A percentile compares a stretch with the other conserved stretches of the same genome.
Conservation (phyloP, 1,140 invertebrate species). For the Bicyclus anynana region DNA sequence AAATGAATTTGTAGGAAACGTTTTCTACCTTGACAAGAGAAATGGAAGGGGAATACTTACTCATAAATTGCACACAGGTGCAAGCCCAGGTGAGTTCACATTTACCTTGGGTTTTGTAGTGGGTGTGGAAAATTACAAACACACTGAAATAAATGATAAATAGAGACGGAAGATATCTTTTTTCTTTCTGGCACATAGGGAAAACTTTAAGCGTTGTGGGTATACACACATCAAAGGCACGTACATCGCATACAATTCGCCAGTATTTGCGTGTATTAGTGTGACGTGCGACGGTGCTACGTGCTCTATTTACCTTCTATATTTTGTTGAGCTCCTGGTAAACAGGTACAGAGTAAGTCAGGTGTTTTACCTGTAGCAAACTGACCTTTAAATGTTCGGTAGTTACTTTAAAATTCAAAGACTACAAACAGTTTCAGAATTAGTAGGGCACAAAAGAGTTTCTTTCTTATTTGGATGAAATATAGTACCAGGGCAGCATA, state of each 20-base stretch:
- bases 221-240: neutral
- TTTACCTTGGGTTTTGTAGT: neutral
- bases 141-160: neutral
- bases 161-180: slow-evolving; percentile 1
- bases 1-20: slow-evolving; percentile 37
- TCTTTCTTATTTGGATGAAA: no score
- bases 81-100: neutral
- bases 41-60: neutral
- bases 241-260: neutral
- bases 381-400: neutral
- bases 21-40: slow-evolving; percentile 32
- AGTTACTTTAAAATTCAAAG: no score
- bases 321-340: slow-evolving; percentile 45
- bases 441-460: no score
- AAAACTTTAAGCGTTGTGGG: neutral
- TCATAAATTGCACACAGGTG: slow-evolving; percentile 22
- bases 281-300: slow-evolving; percentile 12
- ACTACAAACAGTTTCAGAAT: no score
- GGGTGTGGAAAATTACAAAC: neutral
- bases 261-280: neutral
- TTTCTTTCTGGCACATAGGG: slow-evolving; percentile 7
- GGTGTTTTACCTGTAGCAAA: slow-evolving; percentile 38
- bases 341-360: slow-evolving; percentile 47
- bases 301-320: slow-evolving; percentile 42
- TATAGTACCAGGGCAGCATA: no score